Base-by-base conservation (phyloP, 2,113 vertebrate genomes). In the Clarias gariepinus region DNA sequence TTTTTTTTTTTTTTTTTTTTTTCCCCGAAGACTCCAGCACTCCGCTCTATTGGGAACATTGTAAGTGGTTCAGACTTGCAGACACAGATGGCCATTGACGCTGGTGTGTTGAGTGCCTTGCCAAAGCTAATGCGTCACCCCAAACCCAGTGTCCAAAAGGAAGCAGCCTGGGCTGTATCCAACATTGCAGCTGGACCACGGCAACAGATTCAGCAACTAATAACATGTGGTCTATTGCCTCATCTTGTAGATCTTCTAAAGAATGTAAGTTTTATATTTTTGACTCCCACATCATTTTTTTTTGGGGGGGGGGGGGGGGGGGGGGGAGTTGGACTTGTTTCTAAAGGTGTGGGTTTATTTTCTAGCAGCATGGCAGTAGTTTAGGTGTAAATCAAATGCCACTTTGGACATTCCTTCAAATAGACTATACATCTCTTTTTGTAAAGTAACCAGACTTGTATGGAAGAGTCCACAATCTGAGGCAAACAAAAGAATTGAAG, bases 61-160 rank as follows among this genome's bases (percentile, higher is more conserved):
- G 96, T 99, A 57, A 97, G 97, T 0, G 98, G 97, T 30, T 98
- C 97, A 0, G 97, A 99, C 12, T 12, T 94, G 23, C 98, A 99
- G 92, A 98, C 97, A 0, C 96, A 99, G 92, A 88, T 84, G 2
- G 97, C 94, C 8, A 96, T 99, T 0, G 93, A 98, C 0, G 96
- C 96, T 0, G 97, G 97, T 0, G 84, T 96, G 60, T 85, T 99
- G 66, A 73, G 82, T 0, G 79, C 94, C 13, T 91, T 99, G 23
- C 95, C 96, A 0, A 33, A 52, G 0, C 95, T 98, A 36, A 93
- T 99, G 92, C 90, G 61, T 1, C 96, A 98, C 52, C 16, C 58
- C 0, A 97, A 94, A 90, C 0, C 94, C 33, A 91, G 91, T 0
- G 89, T 99, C 82, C 97, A 98, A 94, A 98, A 97, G 90, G 97